A percentile compares a stretch with the other conserved stretches of the same genome.
Evolutionary conservation across 1,140 invertebrate species (phyloP).

Genomic region (Listronotus oregonensis): DNA sequence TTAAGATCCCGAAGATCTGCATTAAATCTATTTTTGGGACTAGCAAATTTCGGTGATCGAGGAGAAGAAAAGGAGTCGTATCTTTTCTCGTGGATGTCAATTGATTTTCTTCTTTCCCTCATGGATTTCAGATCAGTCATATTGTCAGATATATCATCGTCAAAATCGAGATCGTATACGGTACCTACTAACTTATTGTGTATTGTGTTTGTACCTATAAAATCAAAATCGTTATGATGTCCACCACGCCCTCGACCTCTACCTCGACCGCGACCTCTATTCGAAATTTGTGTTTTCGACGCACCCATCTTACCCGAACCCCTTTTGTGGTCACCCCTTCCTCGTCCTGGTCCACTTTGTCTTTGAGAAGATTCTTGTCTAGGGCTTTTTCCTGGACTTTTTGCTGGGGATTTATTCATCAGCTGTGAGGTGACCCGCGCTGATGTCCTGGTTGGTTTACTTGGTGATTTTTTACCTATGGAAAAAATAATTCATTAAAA

Average conservation of each 20-base stretch:
- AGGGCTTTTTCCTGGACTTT: constrained; percentile 78
- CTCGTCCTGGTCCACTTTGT: constrained; percentile 37
- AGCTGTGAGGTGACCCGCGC: constrained; percentile 65
- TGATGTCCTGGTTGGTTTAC: constrained; percentile 68
- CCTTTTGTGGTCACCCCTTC: constrained; percentile 43
- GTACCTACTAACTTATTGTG: constrained; percentile 82
- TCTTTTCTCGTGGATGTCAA: constrained; percentile 71
- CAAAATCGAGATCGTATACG: constrained; percentile 85
- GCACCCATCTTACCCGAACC: constrained; percentile 57
- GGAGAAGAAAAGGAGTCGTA: constrained; percentile 63
- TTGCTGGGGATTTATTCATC: constrained; percentile 68
- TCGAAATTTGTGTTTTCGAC: constrained; percentile 61
- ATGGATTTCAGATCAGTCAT: constrained; percentile 80
- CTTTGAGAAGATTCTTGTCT: constrained; percentile 53
- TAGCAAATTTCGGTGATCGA: constrained; percentile 62
- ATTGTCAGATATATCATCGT: constrained; percentile 79
- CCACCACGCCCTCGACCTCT: constrained; percentile 60
- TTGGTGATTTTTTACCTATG: constrained; percentile 66
- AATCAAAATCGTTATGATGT: constrained; percentile 53
- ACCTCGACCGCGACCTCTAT: constrained; percentile 72
- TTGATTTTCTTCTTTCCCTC: constrained; percentile 77
- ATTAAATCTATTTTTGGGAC: constrained; percentile 55
- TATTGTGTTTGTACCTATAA: constrained; percentile 62
- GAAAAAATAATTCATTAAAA: constrained; percentile 1
- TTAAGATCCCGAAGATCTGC: constrained; percentile 55